Base-by-base conservation (phyloP, 2,113 vertebrate genomes). In the Microcebus tavaratra region DNA sequence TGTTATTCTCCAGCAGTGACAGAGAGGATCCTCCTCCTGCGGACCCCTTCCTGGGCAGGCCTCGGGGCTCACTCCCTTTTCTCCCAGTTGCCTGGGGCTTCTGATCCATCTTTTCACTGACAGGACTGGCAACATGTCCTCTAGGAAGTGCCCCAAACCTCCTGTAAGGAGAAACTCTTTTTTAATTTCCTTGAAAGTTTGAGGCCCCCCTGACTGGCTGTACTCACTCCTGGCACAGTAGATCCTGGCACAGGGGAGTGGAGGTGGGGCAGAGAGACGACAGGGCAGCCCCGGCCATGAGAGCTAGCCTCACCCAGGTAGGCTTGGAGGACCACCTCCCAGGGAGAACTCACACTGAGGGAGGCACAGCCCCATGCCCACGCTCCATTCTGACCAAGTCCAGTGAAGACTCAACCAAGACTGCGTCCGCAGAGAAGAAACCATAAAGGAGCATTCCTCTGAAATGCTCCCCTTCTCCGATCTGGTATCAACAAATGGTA, bases 171-270 rank as follows among this genome's bases (percentile, higher is more conserved):
- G 13, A 34, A 48, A 61, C 12, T 61, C 39, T 15, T 73, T 96
- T 57, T 59, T 59, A n/a, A 61, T 78, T 95, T 87, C 61, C 86
- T 61, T 85, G 87, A 63, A 80, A 42, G 25, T 78, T 36, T 78
- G 65, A 87, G 48, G 1, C 45, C 45, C 45, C 13, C 39, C 12
- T 27, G n/a, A n/a, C 6, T 36, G 23, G 34, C 39, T 27, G 2
- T n/a, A 11, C 21, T 36, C 36, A 17, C 4, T 23, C 11, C 6
- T n/a, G 31, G 42, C 34, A 12, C 1, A 65, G 50, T 14, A 81
- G 72, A 82, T 45, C 13, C 36, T 36, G 10, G 31, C 45, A 70
- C 45, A 31, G 14, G 65, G 20, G 2, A 1, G 11, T 53, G 20
- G 2, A 34, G 12, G 21, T 48, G 18, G 23, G 50, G 29, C 21